Evolutionary conservation across 2,797 vertebrate genomes (phyloP), one percentile per base, ranked within the genome.

Genomic region (Sebastiscus albofasciatus): DNA sequence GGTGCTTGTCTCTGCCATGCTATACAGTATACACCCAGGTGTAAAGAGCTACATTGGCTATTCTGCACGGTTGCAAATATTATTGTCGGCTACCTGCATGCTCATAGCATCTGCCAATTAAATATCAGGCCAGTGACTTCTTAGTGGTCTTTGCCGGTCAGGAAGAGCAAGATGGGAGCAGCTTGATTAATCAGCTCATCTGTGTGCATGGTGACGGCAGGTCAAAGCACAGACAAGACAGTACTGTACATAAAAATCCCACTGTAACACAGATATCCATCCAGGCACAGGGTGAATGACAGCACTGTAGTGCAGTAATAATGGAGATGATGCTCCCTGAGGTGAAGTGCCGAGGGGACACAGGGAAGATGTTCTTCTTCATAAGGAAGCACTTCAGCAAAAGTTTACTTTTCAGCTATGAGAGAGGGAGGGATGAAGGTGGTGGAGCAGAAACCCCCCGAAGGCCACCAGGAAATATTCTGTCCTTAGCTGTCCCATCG

Each of bases 381-480:
- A 72, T 75, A 59, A 75, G 24, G 42, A 74, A 74, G 75, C 46
- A 65, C 67, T 79, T 68, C 29, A 56, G 67, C 24, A n/a, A 77
- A 85, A 87, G 85, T 84, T 85, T 22, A 83, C 71, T 87, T 85
- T 75, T 67, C 6, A 70, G 68, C 67, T 78, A 42, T 61, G 60
- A 78, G 49, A 66, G 54, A 60, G 70, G 36, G 68, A 49, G 34
- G 81, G 80, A 80, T 88, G 82, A 90, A 88, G 69, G 54, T 76
- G 39, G 60, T 75, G 72, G 80, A 85, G 79, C 75, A 82, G 79
- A 92, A 90, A 82, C 82, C 72, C 67, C 62, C 88, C 67, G 54
- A 90, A 92, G 83, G 89, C 81, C 66, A 82, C 72, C 7, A 24
- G 67, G 87, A 89, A 88, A 84, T 91, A 78, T 79, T 81, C 83